phyloP scores from a whole-genome alignment of 1,140 invertebrate species.

The Papilio helenus region DNA sequence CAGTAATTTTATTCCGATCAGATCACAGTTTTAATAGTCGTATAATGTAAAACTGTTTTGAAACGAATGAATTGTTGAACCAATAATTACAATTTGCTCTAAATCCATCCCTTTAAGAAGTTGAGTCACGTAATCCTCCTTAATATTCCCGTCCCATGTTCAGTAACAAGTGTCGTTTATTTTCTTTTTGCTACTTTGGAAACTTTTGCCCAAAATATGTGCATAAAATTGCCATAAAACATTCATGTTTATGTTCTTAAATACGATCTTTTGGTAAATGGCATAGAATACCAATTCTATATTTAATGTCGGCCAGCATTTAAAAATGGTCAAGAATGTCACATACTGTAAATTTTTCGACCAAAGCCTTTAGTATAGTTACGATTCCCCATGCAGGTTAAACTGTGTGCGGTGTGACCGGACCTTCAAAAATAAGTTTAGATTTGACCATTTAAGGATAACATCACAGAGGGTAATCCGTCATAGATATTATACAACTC shows the following conservation, averaged over 20 bases:
- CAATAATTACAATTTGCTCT: conserved; percentile 35
- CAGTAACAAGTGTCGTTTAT: conserved; percentile 40
- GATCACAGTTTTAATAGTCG: neutral
- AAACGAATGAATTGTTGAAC: neutral
- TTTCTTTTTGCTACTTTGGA: conserved; percentile 39
- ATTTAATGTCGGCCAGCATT: neutral
- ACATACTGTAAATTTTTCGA: neutral
- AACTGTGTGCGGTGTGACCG: too few relatives aligned
- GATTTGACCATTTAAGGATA: too few relatives aligned
- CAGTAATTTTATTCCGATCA: too few relatives aligned
- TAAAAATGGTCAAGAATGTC: neutral
- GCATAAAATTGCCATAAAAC: conserved; percentile 35
- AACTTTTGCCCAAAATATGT: conserved; percentile 39
- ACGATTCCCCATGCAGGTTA: too few relatives aligned
- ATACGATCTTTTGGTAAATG: conserved; percentile 21
- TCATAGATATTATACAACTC: too few relatives aligned
- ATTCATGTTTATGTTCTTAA: conserved; percentile 29
- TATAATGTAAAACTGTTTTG: neutral
- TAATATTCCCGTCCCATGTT: conserved; percentile 35
- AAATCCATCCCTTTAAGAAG: conserved; percentile 18
- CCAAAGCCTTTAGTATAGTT: too few relatives aligned
- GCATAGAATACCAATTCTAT: neutral
- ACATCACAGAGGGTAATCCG: too few relatives aligned
- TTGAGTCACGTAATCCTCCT: conserved; percentile 34
- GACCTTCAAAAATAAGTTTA: too few relatives aligned